A percentile compares a stretch with the other conserved stretches of the same genome.
Conservation (phyloP, 2,888 invertebrate species). For the Hypercompe scribonia region DNA sequence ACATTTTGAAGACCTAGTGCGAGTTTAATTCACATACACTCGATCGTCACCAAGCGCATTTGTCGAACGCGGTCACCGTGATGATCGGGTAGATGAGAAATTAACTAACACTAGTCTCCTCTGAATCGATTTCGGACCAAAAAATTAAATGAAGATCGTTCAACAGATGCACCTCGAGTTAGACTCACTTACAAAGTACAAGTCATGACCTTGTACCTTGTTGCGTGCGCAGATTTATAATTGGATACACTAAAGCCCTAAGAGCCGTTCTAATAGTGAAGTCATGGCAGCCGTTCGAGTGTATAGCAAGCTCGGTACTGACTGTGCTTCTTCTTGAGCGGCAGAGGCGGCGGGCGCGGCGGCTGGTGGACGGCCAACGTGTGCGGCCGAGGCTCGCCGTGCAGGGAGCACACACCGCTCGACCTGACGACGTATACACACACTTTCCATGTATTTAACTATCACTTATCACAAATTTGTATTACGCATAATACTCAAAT, state of each 20-base stretch:
- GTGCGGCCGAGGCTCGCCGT: constrained; percentile 81
- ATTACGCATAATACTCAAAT: background rate
- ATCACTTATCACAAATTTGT: background rate
- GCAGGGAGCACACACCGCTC: constrained; percentile 72
- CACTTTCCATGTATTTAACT: background rate
- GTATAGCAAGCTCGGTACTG: constrained; percentile 84
- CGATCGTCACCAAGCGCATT: no score
- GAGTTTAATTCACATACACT: no score
- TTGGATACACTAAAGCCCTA: background rate
- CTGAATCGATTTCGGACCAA: background rate
- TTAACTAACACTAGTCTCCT: no score
- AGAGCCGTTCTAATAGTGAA: background rate
- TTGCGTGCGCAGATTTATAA: background rate
- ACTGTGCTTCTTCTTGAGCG: constrained; percentile 98
- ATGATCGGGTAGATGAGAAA: no score
- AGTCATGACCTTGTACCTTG: background rate
- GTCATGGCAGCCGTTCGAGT: background rate
- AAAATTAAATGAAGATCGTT: background rate
- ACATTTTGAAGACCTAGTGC: background rate
- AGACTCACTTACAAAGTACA: background rate
- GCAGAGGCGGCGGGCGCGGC: constrained; percentile 95
- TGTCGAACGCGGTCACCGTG: no score
- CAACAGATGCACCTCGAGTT: background rate
- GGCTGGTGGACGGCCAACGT: constrained; percentile 82
- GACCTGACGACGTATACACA: constrained; percentile 54